Evolutionary conservation across 2,888 invertebrate species (phyloP).

Genomic region (Poecilus cupreus): DNA sequence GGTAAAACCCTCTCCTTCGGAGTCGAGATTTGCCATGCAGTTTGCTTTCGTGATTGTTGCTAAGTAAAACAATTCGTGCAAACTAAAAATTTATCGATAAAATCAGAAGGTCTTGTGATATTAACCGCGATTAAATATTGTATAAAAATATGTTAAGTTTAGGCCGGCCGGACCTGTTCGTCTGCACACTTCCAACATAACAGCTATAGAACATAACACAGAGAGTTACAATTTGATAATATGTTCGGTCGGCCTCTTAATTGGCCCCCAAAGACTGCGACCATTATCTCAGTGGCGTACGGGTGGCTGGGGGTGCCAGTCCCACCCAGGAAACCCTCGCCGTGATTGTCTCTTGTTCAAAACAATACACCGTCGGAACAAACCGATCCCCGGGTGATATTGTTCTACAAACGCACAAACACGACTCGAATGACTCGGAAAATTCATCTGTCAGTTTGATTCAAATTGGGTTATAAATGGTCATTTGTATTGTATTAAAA

Average conservation of each 20-base stretch:
- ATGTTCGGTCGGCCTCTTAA: constrained; percentile 41
- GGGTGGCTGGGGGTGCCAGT: neutral
- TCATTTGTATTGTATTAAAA: neutral
- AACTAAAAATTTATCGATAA: too few species aligned
- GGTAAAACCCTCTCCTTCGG: too few species aligned
- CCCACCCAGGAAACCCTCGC: neutral
- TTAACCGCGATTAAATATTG: too few species aligned
- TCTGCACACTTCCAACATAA: neutral
- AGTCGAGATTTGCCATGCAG: too few species aligned
- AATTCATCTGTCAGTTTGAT: constrained; percentile 3
- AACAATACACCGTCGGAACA: constrained; percentile 17
- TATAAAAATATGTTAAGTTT: too few species aligned
- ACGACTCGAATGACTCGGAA: neutral
- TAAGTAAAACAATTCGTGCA: too few species aligned
- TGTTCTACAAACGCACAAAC: neutral
- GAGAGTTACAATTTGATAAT: constrained; percentile 44
- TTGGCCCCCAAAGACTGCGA: constrained; percentile 25
- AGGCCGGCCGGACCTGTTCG: neutral
- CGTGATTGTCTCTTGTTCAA: constrained; percentile 29
- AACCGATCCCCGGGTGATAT: constrained; percentile 9
- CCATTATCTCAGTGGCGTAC: constrained; percentile 41
- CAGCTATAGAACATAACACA: constrained; percentile 5
- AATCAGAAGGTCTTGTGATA: too few species aligned
- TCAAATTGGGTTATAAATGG: neutral
- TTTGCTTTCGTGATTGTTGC: too few species aligned